These are phyloP conservation scores for Spodoptera litura DNA, from an alignment of 1,140 invertebrate species.

Conservation along the genomic window DNA sequence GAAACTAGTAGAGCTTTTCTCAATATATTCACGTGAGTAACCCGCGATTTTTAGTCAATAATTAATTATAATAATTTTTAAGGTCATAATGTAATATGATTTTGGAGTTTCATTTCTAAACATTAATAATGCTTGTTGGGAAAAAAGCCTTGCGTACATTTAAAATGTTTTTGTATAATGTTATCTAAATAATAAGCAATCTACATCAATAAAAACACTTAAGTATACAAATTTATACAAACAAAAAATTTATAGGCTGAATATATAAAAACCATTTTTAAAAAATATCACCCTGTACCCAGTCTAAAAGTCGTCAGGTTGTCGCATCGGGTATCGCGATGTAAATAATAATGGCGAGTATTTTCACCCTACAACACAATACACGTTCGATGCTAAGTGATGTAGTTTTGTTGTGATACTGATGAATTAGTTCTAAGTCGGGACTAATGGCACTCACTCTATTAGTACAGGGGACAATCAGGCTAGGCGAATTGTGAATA, in stretches of 20 bases:
- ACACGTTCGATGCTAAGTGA: not conserved
- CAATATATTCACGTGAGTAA: too few relatives aligned
- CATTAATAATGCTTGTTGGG: too few relatives aligned
- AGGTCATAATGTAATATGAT: too few relatives aligned
- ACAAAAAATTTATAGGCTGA: not conserved
- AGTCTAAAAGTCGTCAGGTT: slow-evolving; percentile 37
- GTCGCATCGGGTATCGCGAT: slow-evolving; percentile 25
- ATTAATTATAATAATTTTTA: too few relatives aligned
- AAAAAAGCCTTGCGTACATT: too few relatives aligned
- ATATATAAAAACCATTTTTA: too few relatives aligned
- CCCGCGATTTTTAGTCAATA: too few relatives aligned
- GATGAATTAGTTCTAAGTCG: slow-evolving; percentile 12
- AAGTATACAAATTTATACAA: not conserved
- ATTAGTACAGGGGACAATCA: not conserved
- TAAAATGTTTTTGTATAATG: too few relatives aligned
- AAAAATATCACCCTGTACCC: slow-evolving; percentile 7
- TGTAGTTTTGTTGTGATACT: slow-evolving; percentile 17
- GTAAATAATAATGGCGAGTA: slow-evolving; percentile 43
- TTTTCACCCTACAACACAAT: not conserved
- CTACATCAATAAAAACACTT: too few relatives aligned
- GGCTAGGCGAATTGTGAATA: not conserved
- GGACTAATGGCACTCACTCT: not conserved
- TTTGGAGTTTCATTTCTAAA: too few relatives aligned
- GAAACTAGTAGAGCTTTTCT: too few relatives aligned
- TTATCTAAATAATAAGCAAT: too few relatives aligned